Conservation (phyloP, 2,113 vertebrate species). For the Trogon surrucura region DNA sequence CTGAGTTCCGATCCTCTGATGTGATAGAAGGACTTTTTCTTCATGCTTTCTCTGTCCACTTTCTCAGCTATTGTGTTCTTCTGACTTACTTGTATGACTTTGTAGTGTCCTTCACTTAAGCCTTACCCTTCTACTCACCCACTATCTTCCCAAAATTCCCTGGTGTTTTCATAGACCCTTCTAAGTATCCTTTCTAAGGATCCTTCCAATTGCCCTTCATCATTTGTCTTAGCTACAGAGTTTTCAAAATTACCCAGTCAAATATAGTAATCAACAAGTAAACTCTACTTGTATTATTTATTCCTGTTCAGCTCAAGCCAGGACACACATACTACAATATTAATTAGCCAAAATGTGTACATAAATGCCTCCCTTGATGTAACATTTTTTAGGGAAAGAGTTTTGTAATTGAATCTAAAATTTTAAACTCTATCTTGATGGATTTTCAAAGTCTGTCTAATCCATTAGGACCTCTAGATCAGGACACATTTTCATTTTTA, state of each 20-base stretch:
- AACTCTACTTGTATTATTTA: background rate
- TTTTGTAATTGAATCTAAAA: background rate
- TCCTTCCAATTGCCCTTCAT: background rate
- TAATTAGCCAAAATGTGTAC: background rate
- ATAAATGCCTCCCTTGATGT: background rate
- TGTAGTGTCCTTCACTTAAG: background rate
- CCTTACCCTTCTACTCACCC: background rate
- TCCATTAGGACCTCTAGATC: background rate
- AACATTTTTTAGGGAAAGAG: background rate
- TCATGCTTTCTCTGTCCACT: background rate
- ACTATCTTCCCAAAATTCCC: background rate
- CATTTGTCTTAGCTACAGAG: background rate
- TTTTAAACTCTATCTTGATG: background rate
- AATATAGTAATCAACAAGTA: background rate
- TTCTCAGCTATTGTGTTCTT: background rate
- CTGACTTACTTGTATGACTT: background rate
- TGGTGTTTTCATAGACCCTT: background rate
- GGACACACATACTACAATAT: background rate
- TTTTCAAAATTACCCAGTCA: background rate
- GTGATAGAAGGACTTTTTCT: background rate
- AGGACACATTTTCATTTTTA: background rate
- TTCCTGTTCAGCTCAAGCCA: too few species aligned
- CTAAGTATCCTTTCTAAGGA: background rate
- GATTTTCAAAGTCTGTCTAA: background rate
- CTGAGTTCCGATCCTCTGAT: background rate